Evolutionary conservation across 2,113 vertebrate species (phyloP), one percentile per base, ranked within the genome.

Genomic region (Pseudopodoces humilis): DNA sequence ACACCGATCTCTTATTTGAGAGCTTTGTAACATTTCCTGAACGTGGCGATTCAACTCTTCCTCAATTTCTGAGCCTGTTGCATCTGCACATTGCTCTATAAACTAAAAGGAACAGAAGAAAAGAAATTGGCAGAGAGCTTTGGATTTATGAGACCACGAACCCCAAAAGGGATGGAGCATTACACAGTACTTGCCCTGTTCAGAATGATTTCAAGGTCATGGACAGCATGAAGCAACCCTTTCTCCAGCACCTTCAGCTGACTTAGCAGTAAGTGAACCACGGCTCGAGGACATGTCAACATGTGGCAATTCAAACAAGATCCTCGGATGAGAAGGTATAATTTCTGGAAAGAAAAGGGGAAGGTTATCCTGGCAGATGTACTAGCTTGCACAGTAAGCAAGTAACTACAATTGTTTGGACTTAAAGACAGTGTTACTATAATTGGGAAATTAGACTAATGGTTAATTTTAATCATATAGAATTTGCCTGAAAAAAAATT

Each of bases 221-320:
- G 98, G n/a, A 99, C 98, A 7, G 98, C 98, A 49, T 98, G 97
- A 31, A 99, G 97, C 23, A 98, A 93, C 9, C 99, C 99, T 1
- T 98, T 97, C 71, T 99, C 97, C 94, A 99, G 72, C 31, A 99
- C 96, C 96, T 95, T 98, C 35, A 99, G 98, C 96, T 99, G 99
- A 93, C 98, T 98, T 6, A 98, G 81, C 62, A 99, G 96, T 7
- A 99, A 96, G 92, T 99, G 98, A 84, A 99, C 92, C 82, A 98
- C 97, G 5, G 98, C 95, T 25, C 99, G 97, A 17, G 99, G 88
- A 84, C 99, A 99, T 0, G 98, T 99, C 92, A 99, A 93, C 96
- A 97, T 97, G 96, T 99, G 98, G 60, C 99, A 99, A 14, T 94
- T 96, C 81, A 99, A 96, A 91, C 99, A 99, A 13, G 99, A 99